Evolutionary conservation across 2,113 vertebrate genomes (phyloP).

Genomic region (Ctenomys sociabilis): DNA sequence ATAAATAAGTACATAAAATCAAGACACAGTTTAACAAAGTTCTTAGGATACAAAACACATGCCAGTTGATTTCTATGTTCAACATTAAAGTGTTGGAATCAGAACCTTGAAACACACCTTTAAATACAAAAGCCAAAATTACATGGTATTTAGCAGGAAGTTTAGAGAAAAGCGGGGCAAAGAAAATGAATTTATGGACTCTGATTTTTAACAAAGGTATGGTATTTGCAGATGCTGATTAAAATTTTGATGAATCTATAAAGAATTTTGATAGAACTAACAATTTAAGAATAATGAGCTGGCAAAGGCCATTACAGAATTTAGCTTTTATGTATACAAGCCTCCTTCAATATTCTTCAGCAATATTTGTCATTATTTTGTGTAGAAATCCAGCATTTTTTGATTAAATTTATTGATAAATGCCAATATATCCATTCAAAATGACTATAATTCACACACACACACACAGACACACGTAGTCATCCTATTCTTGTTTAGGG

Average conservation of each 20-base stretch:
- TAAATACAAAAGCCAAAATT: background rate
- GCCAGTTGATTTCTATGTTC: background rate
- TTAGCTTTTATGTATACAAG: background rate
- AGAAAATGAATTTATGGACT: background rate
- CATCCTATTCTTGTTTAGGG: background rate
- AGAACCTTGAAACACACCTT: background rate
- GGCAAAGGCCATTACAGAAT: too few relatives aligned
- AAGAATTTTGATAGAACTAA: background rate
- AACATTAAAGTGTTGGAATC: background rate
- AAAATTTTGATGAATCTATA: background rate
- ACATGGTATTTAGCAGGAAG: background rate
- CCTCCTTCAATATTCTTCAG: background rate
- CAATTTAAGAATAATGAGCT: background rate
- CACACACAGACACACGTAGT: fast-evolving
- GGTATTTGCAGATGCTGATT: background rate
- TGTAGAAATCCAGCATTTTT: background rate
- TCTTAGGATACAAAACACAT: background rate
- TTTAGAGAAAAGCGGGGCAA: too few relatives aligned
- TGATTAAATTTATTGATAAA: background rate
- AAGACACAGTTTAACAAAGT: too few relatives aligned
- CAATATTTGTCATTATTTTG: background rate
- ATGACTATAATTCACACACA: background rate
- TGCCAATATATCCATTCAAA: background rate
- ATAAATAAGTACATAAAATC: too few relatives aligned
- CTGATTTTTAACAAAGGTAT: background rate